phyloP scores from a whole-genome alignment of 2,888 invertebrate genomes.

The Falcaria lacertinaria region DNA sequence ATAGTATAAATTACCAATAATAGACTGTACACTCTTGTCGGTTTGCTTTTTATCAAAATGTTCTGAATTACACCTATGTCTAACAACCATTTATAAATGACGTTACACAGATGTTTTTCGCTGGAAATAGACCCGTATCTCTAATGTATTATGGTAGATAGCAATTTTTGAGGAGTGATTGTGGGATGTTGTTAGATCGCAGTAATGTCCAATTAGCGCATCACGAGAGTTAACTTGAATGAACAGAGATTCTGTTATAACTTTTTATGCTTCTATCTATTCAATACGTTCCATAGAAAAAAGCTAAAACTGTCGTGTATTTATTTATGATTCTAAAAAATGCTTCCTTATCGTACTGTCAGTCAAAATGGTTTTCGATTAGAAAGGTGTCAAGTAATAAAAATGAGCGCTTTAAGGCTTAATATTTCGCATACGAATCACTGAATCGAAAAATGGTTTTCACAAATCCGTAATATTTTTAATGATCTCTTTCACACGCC shows the following conservation, averaged over 20 bases:
- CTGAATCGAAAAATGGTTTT: too few relatives aligned
- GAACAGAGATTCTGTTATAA: constrained; percentile 39
- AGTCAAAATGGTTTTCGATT: too few relatives aligned
- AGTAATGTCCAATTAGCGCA: constrained; percentile 56
- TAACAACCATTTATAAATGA: constrained; percentile 20
- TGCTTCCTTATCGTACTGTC: too few relatives aligned
- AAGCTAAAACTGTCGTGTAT: neutral
- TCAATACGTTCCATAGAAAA: neutral
- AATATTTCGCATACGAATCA: too few relatives aligned
- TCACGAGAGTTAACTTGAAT: constrained; percentile 48
- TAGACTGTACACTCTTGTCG: constrained; percentile 30
- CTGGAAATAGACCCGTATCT: constrained; percentile 9
- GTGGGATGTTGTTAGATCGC: constrained; percentile 9
- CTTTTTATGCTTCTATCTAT: constrained; percentile 20
- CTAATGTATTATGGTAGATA: neutral
- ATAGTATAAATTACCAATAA: constrained; percentile 56
- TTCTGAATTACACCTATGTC: constrained; percentile 40
- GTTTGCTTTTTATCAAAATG: constrained; percentile 44
- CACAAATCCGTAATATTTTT: too few relatives aligned
- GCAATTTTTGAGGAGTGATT: neutral
- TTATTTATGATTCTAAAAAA: too few relatives aligned
- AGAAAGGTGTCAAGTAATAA: too few relatives aligned
- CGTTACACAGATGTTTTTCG: neutral
- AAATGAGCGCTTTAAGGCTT: too few relatives aligned
- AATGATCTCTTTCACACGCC: too few relatives aligned